Base-by-base conservation (phyloP, 1,140 invertebrate genomes). In the Pseudomyrmex concolor region DNA sequence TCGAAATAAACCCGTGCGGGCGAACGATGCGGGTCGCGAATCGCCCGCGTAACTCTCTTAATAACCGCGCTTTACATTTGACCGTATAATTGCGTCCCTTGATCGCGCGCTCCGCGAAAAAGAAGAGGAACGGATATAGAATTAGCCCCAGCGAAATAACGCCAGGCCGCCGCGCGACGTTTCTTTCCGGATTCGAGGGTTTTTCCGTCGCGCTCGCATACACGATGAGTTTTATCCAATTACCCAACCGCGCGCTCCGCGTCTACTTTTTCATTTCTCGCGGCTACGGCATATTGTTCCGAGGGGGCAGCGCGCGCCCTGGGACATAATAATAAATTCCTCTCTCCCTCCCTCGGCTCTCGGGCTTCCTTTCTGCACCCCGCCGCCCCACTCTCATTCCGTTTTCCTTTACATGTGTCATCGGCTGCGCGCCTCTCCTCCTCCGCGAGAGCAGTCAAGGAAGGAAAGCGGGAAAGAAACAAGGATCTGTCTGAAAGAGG, bases 321-420 rank as follows among this genome's bases (percentile, higher is more conserved):
- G 84, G 87, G 87, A 88, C 86, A 74, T 88, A 88, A 89, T 89
- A 89, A 88, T 89, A 89, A 89, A 88, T 83, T 84, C 84, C 67
- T 78, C 86, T 67, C 48, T 19, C 57, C 51, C 64, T 55, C 59
- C 54, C 66, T 60, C 66, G 22, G 51, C 48, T 48, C 12, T 17
- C 3, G 10, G 48, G 15, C 19, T 57, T 22, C 45, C 17, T 22
- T 13, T 62, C 15, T 22, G 43, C 51, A 48, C 50, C n/a, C 77
- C 62, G 22, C 45, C 70, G 1, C 67, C 64, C 64, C 77, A 72
- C 51, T 84, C 78, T 86, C 78, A 80, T 80, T 80, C 66, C 76
- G 66, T 55, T 81, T 67, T 88, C 86, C 84, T 84, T 68, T 77
- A 73, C 72, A 73, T 59, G 84, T 82, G 77, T 85, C 86, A 85